phyloP scores from a whole-genome alignment of 2,113 vertebrate species.

The Nothocercus julius region DNA sequence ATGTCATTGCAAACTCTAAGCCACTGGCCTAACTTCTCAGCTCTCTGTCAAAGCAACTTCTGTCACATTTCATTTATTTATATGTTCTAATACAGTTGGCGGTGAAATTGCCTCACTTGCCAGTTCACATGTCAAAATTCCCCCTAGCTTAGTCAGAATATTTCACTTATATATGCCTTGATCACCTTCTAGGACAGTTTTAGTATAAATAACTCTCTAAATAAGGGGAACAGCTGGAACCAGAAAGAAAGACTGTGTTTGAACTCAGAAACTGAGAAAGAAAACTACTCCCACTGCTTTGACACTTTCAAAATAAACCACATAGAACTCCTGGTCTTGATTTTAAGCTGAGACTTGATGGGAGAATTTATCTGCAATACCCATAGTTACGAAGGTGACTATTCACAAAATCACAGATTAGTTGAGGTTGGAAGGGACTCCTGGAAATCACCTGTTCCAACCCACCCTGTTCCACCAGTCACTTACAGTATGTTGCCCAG shows the following conservation, averaged over 20 bases:
- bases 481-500: no score
- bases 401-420: no score
- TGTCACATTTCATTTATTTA: slow-evolving; percentile 6
- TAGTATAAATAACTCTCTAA: neutral
- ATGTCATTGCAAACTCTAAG: neutral
- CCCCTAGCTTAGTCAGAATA: neutral
- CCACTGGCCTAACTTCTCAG: slow-evolving; percentile 4
- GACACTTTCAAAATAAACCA: neutral
- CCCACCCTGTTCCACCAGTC: no score
- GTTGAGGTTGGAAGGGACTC: no score
- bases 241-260: neutral
- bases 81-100: slow-evolving; percentile 8
- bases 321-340: neutral
- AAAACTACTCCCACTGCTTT: neutral
- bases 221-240: neutral
- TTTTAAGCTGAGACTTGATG: neutral
- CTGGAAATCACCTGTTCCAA: no score
- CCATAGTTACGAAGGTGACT: neutral
- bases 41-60: slow-evolving; percentile 34
- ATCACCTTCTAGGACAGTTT: neutral
- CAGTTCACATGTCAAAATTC: neutral
- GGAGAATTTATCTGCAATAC: neutral
- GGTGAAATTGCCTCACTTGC: neutral
- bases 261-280: neutral
- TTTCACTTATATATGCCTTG: neutral